phyloP scores from a whole-genome alignment of 2,888 invertebrate species.

The Apamea epomidion region DNA sequence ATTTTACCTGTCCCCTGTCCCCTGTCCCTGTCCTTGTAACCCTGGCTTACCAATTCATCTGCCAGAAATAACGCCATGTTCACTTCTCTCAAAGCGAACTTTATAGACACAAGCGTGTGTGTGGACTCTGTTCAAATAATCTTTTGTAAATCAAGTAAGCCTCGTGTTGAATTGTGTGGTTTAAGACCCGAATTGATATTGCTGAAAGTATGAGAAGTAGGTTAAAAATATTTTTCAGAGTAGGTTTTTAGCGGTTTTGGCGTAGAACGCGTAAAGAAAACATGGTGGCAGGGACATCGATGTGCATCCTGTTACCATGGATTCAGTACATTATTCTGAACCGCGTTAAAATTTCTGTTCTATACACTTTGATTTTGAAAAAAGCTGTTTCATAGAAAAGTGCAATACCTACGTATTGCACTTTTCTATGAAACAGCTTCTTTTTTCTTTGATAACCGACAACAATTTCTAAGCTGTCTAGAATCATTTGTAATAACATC shows the following conservation, averaged over 20 bases:
- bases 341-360: not conserved
- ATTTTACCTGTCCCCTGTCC: conserved; percentile 19
- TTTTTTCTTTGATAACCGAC: not conserved
- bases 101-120: conserved; percentile 38
- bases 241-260: not conserved
- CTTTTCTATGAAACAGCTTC: not conserved
- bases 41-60: conserved; percentile 30
- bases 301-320: not conserved
- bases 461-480: not conserved
- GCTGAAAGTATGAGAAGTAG: not conserved
- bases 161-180: conserved; percentile 18
- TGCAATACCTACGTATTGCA: not conserved
- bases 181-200: conserved; percentile 21
- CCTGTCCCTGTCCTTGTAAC: not conserved
- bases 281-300: not conserved
- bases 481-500: not conserved
- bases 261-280: not conserved
- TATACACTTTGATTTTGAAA: not conserved
- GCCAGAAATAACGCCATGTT: conserved; percentile 44
- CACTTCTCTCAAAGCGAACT: conserved; percentile 45
- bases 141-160: conserved; percentile 52
- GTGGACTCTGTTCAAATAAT: conserved; percentile 50
- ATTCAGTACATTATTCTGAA: not conserved
- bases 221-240: not conserved
- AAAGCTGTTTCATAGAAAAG: no score